A percentile compares a stretch with the other conserved stretches of the same genome.
Conservation (phyloP, 2,888 invertebrate species). For the Clusia tigrina region DNA sequence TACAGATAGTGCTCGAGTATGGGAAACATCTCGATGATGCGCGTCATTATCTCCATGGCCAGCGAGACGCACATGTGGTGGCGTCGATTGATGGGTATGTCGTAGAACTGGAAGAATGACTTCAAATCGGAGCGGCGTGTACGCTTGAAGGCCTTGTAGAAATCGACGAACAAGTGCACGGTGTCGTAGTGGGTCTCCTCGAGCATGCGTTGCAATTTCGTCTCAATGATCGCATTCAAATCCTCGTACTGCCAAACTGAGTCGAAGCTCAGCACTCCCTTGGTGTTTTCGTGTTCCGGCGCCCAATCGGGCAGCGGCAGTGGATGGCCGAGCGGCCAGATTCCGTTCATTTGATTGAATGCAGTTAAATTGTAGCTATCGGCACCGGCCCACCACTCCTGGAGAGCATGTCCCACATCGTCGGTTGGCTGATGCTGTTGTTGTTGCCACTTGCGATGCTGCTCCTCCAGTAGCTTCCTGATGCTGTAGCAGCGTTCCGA, state of each 20-base stretch:
- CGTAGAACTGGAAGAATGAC: conserved; percentile 79
- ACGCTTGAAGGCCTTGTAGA: conserved; percentile 72
- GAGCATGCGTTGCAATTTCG: conserved; percentile 79
- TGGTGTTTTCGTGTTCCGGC: conserved; percentile 52
- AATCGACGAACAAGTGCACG: conserved; percentile 80
- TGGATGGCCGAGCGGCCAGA: conserved; percentile 75
- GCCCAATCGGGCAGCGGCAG: conserved; percentile 82
- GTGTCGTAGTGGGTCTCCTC: conserved; percentile 90
- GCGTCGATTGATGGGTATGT: conserved; percentile 78
- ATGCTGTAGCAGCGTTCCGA: conserved; percentile 59
- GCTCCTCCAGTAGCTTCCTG: conserved; percentile 50
- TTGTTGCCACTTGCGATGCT: conserved; percentile 44
- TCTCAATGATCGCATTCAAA: conserved; percentile 80
- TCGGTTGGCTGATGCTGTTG: conserved; percentile 24
- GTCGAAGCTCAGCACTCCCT: conserved; percentile 64
- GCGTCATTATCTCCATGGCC: conserved; percentile 79
- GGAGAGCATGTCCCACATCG: conserved; percentile 13
- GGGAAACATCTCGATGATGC: conserved; percentile 74
- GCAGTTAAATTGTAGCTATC: conserved; percentile 64
- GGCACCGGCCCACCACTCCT: conserved; percentile 53
- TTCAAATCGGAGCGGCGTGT: conserved; percentile 72
- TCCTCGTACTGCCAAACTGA: conserved; percentile 75
- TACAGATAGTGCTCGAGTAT: conserved; percentile 74
- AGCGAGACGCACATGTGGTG: conserved; percentile 91
- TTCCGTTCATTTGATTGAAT: conserved; percentile 66